Base-by-base conservation (phyloP, 2,888 invertebrate genomes). In the Leucozona laternaria region DNA sequence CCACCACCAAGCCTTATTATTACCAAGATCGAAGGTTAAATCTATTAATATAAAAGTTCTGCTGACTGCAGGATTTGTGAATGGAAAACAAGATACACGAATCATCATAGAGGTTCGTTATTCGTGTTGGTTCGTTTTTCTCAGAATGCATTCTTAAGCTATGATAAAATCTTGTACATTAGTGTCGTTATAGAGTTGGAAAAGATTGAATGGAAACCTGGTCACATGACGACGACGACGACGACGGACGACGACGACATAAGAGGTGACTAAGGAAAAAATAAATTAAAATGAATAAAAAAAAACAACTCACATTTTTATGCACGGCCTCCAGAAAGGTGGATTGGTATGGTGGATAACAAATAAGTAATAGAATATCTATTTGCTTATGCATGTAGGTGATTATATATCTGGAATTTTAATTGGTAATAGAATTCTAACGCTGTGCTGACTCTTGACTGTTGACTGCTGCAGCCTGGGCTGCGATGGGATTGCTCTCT, bases 111-210 rank as follows among this genome's bases (percentile, higher is more conserved):
- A 34, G 37, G 34, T 58, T 37, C 37, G 58, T 58, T 60, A 28
- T 62, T 43, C 40, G 20, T 40, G 22, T 40, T 37, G n/a, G 37
- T 68, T 68, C 4, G 75, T 79, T 86, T 82, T 86, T 86, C 86
- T 86, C 75, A 60, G 86, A 86, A 86, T 75, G 82, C 86, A 82
- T 86, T 86, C 86, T 82, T 86, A 55, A 71, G 82, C 70, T 37
- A 66, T 82, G 86, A 86, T 86, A 86, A 86, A 86, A 86, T 86
- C 86, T 82, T 81, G 62, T 81, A 75, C 86, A 81, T 86, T 81
- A 81, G 75, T 81, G 82, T 86, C 86, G 82, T 86, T 73, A 78
- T 66, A 48, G 31, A 66, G 64, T 48, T 48, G 34, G 66, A 48
- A 48, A 82, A 86, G 66, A 82, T 86, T 86, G 86, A 86, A 86